Evolutionary conservation across 2,888 invertebrate species (phyloP).

Genomic region (Cistogaster globosa): DNA sequence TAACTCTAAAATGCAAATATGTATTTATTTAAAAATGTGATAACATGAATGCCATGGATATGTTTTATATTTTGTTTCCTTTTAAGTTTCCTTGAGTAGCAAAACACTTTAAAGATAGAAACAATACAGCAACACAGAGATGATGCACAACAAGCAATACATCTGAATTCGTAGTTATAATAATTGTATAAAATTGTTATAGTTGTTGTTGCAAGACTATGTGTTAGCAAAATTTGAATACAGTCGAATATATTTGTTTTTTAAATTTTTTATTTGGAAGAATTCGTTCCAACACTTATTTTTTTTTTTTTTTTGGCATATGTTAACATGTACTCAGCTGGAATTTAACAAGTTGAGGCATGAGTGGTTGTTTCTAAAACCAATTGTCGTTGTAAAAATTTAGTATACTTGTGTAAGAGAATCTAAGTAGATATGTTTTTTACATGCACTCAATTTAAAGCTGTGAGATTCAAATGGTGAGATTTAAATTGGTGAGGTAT

Average conservation of each 20-base stretch:
- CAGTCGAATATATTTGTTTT: not conserved
- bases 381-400: not conserved
- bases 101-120: slow-evolving; percentile 39
- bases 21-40: too few species aligned
- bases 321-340: slow-evolving; percentile 57
- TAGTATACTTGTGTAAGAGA: not conserved
- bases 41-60: too few species aligned
- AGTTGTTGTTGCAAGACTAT: not conserved
- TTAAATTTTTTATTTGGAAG: not conserved
- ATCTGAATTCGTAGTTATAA: not conserved
- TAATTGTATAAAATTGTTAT: slow-evolving; percentile 1
- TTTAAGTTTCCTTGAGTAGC: slow-evolving; percentile 45
- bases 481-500: too few species aligned
- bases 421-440: not conserved
- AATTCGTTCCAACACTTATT: slow-evolving; percentile 32
- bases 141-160: slow-evolving; percentile 46
- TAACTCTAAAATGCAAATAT: too few species aligned
- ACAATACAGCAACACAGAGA: slow-evolving; percentile 1
- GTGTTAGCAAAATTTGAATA: slow-evolving; percentile 12
- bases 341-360: slow-evolving; percentile 38
- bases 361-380: not conserved
- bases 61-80: slow-evolving; percentile 12
- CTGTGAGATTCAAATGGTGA: too few species aligned
- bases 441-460: not conserved
- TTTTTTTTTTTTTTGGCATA: slow-evolving; percentile 35